Percentiles rank a stretch among this genome's conserved stretches.
Evolutionary conservation across 2,113 vertebrate species (phyloP).

Genomic region (Rhodinocichla rosea): DNA sequence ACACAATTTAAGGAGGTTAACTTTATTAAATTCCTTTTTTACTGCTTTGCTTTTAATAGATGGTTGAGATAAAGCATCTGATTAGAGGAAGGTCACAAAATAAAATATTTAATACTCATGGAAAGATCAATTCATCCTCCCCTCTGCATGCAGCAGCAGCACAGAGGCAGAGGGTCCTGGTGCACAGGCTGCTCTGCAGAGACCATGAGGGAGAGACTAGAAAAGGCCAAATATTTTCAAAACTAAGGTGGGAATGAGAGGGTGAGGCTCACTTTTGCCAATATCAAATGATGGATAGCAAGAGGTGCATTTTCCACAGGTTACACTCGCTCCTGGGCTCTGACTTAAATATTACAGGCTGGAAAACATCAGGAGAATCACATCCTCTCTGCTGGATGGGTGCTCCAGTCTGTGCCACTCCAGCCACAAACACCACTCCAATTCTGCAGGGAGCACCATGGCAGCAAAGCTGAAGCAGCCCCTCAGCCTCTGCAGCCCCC

Average conservation of each 20-base stretch:
- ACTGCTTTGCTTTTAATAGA: slow-evolving; percentile 31
- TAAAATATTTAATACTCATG: slow-evolving; percentile 21
- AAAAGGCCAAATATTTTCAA: background rate
- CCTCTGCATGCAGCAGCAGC: background rate
- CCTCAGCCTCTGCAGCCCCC: background rate
- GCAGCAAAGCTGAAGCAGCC: background rate
- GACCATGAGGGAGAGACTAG: accelerated
- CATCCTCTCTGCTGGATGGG: background rate
- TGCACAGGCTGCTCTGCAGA: background rate
- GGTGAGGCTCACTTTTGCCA: background rate
- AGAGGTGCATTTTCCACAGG: background rate
- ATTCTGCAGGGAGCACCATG: background rate
- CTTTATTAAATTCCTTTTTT: slow-evolving; percentile 61
- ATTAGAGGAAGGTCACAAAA: slow-evolving; percentile 38
- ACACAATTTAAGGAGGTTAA: slow-evolving; percentile 56
- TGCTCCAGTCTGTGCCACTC: background rate
- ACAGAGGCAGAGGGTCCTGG: background rate
- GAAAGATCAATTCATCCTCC: background rate
- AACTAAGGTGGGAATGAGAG: accelerated
- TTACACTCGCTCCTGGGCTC: background rate
- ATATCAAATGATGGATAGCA: background rate
- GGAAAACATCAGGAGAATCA: background rate
- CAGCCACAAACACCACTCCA: background rate
- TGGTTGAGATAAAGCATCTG: slow-evolving; percentile 23
- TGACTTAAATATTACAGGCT: background rate